Evolutionary conservation across 2,797 vertebrate species (phyloP), one percentile per base, ranked within the genome.

Genomic region (Sciaenops ocellatus): DNA sequence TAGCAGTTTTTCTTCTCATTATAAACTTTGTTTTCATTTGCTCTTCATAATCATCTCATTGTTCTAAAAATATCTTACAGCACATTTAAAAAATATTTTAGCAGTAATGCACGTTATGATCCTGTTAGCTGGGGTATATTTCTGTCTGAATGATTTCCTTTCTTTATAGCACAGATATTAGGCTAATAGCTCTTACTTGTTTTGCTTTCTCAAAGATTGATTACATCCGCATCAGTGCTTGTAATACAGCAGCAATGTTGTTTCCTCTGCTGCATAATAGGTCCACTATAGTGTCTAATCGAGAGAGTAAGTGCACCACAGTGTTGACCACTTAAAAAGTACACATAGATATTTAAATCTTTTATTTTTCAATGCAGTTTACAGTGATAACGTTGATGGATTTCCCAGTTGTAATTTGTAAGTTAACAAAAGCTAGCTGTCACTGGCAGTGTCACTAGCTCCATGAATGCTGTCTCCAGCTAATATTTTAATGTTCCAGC

Each of bases 201-300:
- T 34, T 34, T 34, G 34, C 34, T 34, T 34, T 34, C 6, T 34
- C 9, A 34, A 18, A 48, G 28, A 26, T 38, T 44, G 22, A 71
- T 71, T 34, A n/a, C 28, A 64, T 65, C n/a, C 30, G 41, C 48
- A 41, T 72, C 61, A 12, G 30, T 30, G 50, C 18, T 60, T 20
- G 17, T 69, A 59, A 24, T 6, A 59, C 54, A 60, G 20, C 61
- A 15, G 56, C 50, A 50, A 7, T 24, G 38, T 11, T 17, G 41
- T 22, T 47, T 72, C 30, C 34, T 50, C 42, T 68, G 16, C 24
- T 76, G 4, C 38, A 13, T 73, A 5, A 57, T 34, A 41, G 9
- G 18, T 55, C 26, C 12, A 48, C 18, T 41, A 18, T 48, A 34
- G 6, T 4, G 20, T 44, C n/a, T 34, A 22, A 73, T 52, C 15